Conservation (phyloP, 2,113 vertebrate species). For the Microtus montanus region DNA sequence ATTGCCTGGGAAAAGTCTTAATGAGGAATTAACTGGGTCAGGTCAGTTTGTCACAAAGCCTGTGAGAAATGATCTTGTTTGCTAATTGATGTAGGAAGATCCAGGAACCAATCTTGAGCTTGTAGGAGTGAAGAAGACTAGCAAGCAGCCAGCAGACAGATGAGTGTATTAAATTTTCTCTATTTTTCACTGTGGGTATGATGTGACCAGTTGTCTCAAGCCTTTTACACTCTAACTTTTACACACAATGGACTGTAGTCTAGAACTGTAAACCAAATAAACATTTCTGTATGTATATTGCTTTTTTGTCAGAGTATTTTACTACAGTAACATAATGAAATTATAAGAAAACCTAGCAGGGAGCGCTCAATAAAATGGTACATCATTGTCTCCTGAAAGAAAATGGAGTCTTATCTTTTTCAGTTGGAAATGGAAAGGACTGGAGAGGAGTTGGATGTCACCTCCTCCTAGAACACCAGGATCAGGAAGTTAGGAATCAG, state of each 20-base stretch:
- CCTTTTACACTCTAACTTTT: neutral
- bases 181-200: neutral
- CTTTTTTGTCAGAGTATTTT: neutral
- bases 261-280: neutral
- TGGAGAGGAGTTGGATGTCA: neutral
- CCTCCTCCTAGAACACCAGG: neutral
- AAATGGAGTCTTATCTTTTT: neutral
- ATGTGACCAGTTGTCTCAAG: neutral
- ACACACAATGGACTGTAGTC: neutral
- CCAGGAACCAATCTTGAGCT: no score
- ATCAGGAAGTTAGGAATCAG: neutral
- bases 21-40: no score
- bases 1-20: neutral
- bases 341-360: neutral
- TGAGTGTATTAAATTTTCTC: neutral
- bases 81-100: no score
- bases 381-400: neutral
- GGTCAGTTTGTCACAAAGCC: neutral
- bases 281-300: neutral
- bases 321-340: neutral
- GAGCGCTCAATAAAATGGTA: neutral
- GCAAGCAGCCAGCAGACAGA: neutral
- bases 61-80: neutral
- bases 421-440: neutral
- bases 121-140: neutral